Percentiles rank a stretch among this genome's conserved stretches.
Evolutionary conservation across 1,140 invertebrate genomes (phyloP).

Genomic region (Riptortus pedestris): DNA sequence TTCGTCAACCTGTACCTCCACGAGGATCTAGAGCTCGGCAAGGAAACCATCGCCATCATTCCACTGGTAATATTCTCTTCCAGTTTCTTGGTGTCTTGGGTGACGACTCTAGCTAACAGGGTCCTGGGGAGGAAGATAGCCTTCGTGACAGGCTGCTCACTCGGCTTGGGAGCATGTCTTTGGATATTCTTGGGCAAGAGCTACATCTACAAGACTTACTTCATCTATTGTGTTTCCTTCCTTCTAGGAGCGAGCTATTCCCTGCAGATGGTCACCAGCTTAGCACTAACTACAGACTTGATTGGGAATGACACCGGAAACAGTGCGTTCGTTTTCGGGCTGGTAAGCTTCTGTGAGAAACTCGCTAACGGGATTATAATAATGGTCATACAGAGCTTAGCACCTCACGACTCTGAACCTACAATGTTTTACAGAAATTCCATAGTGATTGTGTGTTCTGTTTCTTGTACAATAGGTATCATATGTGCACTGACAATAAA

Average conservation of each 20-base stretch:
- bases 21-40: slow-evolving; percentile 60
- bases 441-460: neutral
- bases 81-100: slow-evolving; percentile 66
- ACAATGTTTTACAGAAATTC: neutral
- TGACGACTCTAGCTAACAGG: slow-evolving; percentile 56
- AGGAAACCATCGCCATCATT: slow-evolving; percentile 68
- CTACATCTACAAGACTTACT: slow-evolving; percentile 46
- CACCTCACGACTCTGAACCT: neutral
- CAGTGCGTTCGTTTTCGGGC: slow-evolving; percentile 90
- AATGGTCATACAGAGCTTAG: slow-evolving; percentile 2
- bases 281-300: slow-evolving; percentile 79
- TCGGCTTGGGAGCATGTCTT: slow-evolving; percentile 52
- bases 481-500: neutral
- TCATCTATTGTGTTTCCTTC: slow-evolving; percentile 61
- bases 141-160: slow-evolving; percentile 54
- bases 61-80: slow-evolving; percentile 77
- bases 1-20: slow-evolving; percentile 86
- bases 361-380: slow-evolving; percentile 68
- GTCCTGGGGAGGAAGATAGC: slow-evolving; percentile 58
- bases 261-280: slow-evolving; percentile 76
- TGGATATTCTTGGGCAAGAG: slow-evolving; percentile 57
- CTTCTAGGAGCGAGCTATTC: slow-evolving; percentile 74
- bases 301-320: slow-evolving; percentile 76
- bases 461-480: neutral
- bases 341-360: slow-evolving; percentile 94